Evolutionary conservation across 2,888 invertebrate species (phyloP).

Genomic region (Epirrhoe alternata): DNA sequence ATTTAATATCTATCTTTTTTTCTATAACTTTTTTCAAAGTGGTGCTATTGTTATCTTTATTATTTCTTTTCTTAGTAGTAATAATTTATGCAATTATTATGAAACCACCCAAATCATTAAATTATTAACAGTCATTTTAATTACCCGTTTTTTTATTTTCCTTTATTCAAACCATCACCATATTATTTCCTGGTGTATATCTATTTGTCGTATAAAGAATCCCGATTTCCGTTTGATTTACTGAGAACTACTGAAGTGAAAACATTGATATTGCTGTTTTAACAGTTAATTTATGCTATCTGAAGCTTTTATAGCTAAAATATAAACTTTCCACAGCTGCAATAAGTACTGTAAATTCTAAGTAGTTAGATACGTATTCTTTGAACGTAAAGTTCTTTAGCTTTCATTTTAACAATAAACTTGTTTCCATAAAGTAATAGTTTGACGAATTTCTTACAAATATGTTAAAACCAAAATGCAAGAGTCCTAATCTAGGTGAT

Average conservation of each 20-base stretch:
- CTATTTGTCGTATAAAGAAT: too few relatives aligned
- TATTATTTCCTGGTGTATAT: background rate
- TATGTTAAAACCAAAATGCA: background rate
- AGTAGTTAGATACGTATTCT: background rate
- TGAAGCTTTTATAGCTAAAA: background rate
- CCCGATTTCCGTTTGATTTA: too few relatives aligned
- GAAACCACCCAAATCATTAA: conserved; percentile 65
- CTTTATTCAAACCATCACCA: background rate
- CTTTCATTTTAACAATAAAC: background rate
- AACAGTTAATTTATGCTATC: background rate
- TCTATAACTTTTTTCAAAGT: conserved; percentile 29
- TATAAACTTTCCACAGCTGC: background rate
- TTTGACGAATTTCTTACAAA: background rate
- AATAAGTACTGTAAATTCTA: background rate
- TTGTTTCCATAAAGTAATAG: background rate
- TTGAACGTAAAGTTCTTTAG: background rate
- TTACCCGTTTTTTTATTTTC: conserved; percentile 25
- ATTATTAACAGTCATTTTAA: conserved; percentile 48
- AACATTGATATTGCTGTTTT: background rate
- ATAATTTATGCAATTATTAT: conserved; percentile 54
- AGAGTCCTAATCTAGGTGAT: conserved; percentile 15
- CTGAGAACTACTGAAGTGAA: background rate
- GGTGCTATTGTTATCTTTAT: conserved; percentile 38
- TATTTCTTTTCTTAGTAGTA: conserved; percentile 41
- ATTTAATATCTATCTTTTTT: conserved; percentile 43